Conservation (phyloP, 2,113 vertebrate genomes). For the Neolamprologus brichardi region DNA sequence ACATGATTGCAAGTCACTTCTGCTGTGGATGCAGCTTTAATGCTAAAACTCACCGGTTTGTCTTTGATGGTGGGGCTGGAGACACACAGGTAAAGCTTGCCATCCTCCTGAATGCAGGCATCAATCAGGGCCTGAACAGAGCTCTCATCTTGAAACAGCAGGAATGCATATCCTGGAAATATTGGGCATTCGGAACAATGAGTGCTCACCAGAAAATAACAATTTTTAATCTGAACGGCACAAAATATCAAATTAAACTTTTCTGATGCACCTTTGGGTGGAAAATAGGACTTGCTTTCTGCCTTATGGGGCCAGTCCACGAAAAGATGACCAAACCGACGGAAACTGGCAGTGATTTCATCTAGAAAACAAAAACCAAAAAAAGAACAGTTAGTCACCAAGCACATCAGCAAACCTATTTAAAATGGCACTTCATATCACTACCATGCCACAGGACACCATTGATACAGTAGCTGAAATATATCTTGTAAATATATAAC, state of each 20-base stretch:
- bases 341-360: constrained; percentile 98
- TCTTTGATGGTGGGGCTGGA: constrained; percentile 99
- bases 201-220: neutral
- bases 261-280: constrained; percentile 88
- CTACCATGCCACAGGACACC: neutral
- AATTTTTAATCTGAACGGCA: neutral
- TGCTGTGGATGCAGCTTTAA: neutral
- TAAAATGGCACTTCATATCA: neutral
- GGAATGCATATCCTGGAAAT: constrained; percentile 90
- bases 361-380: constrained; percentile 62
- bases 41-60: constrained; percentile 83
- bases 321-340: constrained; percentile 96
- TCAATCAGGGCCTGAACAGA: constrained; percentile 98
- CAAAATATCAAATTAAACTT: neutral
- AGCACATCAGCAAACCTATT: neutral
- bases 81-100: constrained; percentile 97
- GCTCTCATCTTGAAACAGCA: constrained; percentile 99
- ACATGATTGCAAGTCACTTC: neutral
- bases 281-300: constrained; percentile 99
- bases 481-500: neutral
- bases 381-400: neutral
- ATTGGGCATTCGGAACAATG: neutral
- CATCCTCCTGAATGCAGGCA: constrained; percentile 97
- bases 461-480: neutral
- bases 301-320: constrained; percentile 99